Conservation (phyloP, 2,797 vertebrate genomes). For the Heterohyrax brucei region DNA sequence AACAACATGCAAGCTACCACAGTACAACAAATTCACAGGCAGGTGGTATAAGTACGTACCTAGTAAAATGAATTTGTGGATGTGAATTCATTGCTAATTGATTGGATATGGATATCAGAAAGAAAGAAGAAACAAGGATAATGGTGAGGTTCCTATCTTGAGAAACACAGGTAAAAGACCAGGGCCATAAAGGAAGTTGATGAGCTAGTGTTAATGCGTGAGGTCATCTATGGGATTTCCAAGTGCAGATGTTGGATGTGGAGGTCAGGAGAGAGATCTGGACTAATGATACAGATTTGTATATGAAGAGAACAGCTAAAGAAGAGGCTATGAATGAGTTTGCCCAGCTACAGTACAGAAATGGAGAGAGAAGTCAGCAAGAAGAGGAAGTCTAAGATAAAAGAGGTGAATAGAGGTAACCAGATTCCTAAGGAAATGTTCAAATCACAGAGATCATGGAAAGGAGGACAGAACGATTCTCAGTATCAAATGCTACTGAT, state of each 20-base stretch:
- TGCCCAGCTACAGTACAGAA: background rate
- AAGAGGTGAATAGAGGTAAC: background rate
- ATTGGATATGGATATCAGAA: background rate
- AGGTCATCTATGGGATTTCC: background rate
- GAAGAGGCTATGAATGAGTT: background rate
- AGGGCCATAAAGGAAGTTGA: background rate
- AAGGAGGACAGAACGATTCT: no score
- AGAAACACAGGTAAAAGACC: background rate
- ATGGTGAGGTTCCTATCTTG: background rate
- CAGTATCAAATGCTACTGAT: no score
- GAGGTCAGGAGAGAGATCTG: background rate
- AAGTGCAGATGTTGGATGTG: background rate
- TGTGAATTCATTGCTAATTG: no score
- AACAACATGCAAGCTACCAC: no score
- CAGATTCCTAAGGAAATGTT: background rate
- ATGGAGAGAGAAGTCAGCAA: background rate
- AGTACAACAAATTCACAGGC: no score
- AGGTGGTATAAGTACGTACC: background rate
- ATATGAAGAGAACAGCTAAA: background rate
- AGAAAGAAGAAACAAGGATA: slow-evolving; percentile 4
- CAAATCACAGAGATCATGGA: background rate
- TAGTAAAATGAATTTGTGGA: background rate
- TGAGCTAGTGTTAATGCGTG: background rate
- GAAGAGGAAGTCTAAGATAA: background rate
- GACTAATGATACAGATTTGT: background rate